phyloP scores from a whole-genome alignment of 2,113 vertebrate species.

The Bubo bubo region DNA sequence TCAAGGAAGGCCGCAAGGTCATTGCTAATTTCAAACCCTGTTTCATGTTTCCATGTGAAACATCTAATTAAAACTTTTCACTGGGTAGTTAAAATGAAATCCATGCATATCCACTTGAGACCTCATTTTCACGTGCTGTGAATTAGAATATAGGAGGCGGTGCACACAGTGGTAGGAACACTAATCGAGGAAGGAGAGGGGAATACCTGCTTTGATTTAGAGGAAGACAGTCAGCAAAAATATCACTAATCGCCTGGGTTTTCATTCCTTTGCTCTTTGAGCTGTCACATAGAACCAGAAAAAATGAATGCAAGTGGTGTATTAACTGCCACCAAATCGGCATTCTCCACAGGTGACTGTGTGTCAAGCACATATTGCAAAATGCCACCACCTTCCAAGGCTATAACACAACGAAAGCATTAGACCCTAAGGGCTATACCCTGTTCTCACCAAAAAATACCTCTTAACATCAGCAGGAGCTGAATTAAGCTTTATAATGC shows the following conservation, averaged over 20 bases:
- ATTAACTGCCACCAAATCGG: conserved; percentile 42
- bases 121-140: conserved; percentile 31
- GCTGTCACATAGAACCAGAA: conserved; percentile 23
- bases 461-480: not conserved
- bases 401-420: fast-evolving
- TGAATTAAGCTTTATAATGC: conserved; percentile 18
- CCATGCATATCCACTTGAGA: not conserved
- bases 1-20: not conserved
- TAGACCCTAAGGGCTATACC: not conserved
- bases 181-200: conserved; percentile 24
- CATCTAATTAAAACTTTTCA: conserved; percentile 53
- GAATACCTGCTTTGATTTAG: conserved; percentile 47
- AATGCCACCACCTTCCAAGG: not conserved
- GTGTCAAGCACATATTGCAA: conserved; percentile 23
- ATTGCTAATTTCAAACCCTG: conserved; percentile 36
- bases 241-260: conserved; percentile 3
- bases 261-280: conserved; percentile 51
- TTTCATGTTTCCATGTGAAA: conserved; percentile 58
- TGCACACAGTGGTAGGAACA: not conserved
- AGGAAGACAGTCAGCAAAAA: conserved; percentile 52
- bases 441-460: not conserved
- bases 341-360: not conserved
- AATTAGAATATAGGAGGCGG: conserved; percentile 27
- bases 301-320: conserved; percentile 19
- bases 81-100: conserved; percentile 15